Evolutionary conservation across 2,113 vertebrate genomes (phyloP), one percentile per base, ranked within the genome.

Genomic region (Penelope pileata): DNA sequence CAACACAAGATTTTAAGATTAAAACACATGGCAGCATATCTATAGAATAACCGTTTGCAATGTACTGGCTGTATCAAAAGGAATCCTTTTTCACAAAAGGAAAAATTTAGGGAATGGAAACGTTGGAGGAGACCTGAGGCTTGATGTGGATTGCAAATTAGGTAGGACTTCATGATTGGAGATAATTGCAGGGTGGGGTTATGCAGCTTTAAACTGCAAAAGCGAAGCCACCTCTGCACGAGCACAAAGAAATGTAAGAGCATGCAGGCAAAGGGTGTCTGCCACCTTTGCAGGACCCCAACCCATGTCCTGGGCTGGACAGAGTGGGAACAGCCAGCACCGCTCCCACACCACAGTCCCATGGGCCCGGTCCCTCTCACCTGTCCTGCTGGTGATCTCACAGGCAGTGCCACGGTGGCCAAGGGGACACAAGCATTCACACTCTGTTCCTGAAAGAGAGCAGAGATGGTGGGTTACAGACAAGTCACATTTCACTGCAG

Each of bases 401-500:
- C 99, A 99, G 96, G 98, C 98, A 3, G 40, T 11, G 53, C 99
- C 99, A 3, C 78, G 88, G 95, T 96, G 97, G 56, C 99, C 99
- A 3, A 78, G 22, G 26, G 99, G 98, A 97, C 99, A 99, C 58
- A 99, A 34, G 82, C 99, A 99, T 23, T 98, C 97, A 95, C 99
- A 99, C 83, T 89, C 94, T 4, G 97, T 97, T 78, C 98, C 99
- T 99, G 95, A 38, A 95, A 94, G 87, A 16, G 89, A 91, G 81
- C 23, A 38, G 30, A 91, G 30, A 69, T 1, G 16, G 30, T 7
- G 78, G 26, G 60, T 88, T 58, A 94, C 16, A 38, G 30, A 64
- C 64, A 34, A 29, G 70, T 9, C 59, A 50, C 23, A 18, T 5
- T 43, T 59, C 47, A 75, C 72, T 40, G 56, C 67, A 80, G 82